Base-by-base conservation (phyloP, 2,888 invertebrate species). In the Opisthograptis luteolata region DNA sequence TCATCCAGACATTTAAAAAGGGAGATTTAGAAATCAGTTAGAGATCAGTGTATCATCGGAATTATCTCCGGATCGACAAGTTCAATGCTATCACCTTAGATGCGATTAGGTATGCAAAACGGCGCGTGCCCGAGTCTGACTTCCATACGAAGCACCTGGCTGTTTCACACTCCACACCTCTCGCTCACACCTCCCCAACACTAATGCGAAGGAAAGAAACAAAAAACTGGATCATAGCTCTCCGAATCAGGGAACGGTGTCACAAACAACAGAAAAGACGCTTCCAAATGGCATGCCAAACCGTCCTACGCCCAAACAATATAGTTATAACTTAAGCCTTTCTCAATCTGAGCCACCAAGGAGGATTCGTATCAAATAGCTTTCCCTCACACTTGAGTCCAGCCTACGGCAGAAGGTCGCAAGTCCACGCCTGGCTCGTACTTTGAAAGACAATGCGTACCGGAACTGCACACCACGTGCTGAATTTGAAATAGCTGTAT, bases 401-500 rank as follows among this genome's bases (percentile, higher is more conserved):
- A 64, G 64, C 68, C 62, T 63, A 62, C 61, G 68, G 62, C 69
- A 73, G 77, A 87, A 88, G 77, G 84, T 77, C 81, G 73, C 76
- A 90, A 81, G 76, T 79, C 58, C 74, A 59, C 65, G 61, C 60
- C 68, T 70, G 64, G 64, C 70, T 68, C 76, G 73, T 82, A 81
- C 80, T 66, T 73, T 70, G 81, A 72, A 79, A 83, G 84, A 82
- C 87, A 81, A 83, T 83, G 80, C 79, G 79, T 82, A 82, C 89
- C 88, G 88, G 89, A 87, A 89, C 87, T 82, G 66, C 63, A 71
- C 60, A 76, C 72, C 73, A 81, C 81, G 88, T 77, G 72, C 83
- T 86, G 87, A 87, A 88, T 90, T 89, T 84, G 87, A 89, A 91
- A 90, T 90, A 84, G 90, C 91, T 87, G 91, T 91, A 91, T 91